Evolutionary conservation across 2,113 vertebrate genomes (phyloP).

Genomic region (Astur gentilis): DNA sequence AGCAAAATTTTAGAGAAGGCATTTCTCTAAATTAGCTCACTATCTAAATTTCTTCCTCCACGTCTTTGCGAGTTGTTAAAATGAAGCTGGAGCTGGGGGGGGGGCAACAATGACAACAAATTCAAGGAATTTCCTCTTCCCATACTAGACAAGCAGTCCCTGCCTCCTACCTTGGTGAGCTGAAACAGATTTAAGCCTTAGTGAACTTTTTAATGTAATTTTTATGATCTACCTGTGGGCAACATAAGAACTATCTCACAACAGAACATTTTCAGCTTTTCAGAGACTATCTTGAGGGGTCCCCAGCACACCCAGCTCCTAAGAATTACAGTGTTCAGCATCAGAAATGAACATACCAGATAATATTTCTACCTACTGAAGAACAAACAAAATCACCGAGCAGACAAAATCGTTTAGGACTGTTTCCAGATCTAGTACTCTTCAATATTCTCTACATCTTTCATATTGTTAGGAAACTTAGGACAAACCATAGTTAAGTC

Average conservation of each 20-base stretch:
- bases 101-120: background rate
- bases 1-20: background rate
- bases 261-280: background rate
- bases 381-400: background rate
- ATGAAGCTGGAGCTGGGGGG: background rate
- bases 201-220: background rate
- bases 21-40: background rate
- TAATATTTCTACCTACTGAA: background rate
- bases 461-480: conserved; percentile 19
- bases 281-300: background rate
- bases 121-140: background rate
- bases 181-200: background rate
- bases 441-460: background rate
- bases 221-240: background rate
- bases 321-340: background rate
- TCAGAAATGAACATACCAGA: background rate
- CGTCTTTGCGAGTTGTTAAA: background rate
- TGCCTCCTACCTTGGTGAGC: background rate
- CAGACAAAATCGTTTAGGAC: background rate
- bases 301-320: background rate
- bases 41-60: background rate
- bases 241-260: background rate
- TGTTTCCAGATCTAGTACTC: background rate
- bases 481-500: conserved; percentile 19
- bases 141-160: background rate